Percentiles rank a stretch among this genome's conserved stretches.
phyloP scores from a whole-genome alignment of 2,113 vertebrate species.

The Psophia crepitans region DNA sequence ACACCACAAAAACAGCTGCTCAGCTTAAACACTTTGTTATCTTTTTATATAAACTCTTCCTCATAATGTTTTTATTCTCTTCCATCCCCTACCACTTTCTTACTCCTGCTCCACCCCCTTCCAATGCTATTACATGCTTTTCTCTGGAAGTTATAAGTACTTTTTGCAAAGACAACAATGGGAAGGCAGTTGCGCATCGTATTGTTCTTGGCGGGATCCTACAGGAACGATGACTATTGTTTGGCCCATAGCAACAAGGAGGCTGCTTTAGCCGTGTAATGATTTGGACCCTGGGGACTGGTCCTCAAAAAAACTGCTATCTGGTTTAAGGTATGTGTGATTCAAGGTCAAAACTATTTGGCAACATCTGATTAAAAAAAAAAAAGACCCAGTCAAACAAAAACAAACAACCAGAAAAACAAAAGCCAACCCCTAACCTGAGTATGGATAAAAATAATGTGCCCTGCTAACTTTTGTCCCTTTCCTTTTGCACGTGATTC shows the following conservation, averaged over 20 bases:
- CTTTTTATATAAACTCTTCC: background rate
- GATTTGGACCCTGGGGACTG: background rate
- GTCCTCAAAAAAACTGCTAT: background rate
- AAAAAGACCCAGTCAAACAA: no score
- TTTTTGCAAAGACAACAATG: slow-evolving; percentile 23
- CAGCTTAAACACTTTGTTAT: background rate
- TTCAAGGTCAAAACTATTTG: background rate
- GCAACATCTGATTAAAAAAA: background rate
- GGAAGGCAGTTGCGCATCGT: background rate
- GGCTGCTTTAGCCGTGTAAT: background rate
- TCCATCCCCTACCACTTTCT: background rate
- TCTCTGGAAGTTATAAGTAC: background rate
- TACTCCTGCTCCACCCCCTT: background rate
- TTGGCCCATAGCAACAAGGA: background rate
- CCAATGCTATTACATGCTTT: background rate
- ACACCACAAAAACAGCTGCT: background rate
- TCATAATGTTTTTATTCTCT: background rate
- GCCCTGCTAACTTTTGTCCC: background rate
- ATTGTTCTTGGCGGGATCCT: slow-evolving; percentile 33
- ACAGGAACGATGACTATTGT: slow-evolving; percentile 36
- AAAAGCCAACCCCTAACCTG: background rate
- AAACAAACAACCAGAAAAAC: no score
- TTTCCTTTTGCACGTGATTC: background rate
- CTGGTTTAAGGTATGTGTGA: background rate
- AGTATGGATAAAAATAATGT: background rate